Conservation (phyloP, 2,888 invertebrate genomes). For the Ophion ventricosus region DNA sequence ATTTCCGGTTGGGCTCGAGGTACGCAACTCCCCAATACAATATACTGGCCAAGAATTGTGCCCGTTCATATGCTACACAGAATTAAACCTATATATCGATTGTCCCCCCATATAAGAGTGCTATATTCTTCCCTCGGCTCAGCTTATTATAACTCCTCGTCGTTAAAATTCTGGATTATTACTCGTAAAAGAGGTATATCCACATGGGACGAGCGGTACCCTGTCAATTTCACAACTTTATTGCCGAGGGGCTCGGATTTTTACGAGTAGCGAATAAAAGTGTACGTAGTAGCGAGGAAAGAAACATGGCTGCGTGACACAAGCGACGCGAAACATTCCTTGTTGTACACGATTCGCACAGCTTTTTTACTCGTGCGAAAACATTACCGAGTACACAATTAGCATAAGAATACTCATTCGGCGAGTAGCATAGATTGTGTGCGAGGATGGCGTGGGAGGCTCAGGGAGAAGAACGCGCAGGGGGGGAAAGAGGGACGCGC, state of each 20-base stretch:
- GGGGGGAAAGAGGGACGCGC: not conserved
- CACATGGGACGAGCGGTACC: not conserved
- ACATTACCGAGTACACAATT: not conserved
- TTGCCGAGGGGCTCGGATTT: not conserved
- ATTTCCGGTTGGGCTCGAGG: too few relatives aligned
- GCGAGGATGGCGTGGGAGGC: not conserved
- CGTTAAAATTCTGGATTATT: conserved; percentile 38
- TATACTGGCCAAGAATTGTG: too few relatives aligned
- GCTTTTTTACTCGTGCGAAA: not conserved
- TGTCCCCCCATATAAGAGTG: not conserved
- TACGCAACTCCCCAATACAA: not conserved
- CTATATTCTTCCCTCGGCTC: not conserved
- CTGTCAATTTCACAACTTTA: conserved; percentile 13
- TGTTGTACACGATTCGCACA: not conserved
- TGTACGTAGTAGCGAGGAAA: not conserved
- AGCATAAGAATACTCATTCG: not conserved
- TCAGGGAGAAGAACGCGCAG: too few relatives aligned
- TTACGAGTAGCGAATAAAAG: conserved; percentile 24
- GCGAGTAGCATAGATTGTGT: not conserved
- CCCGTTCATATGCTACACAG: too few relatives aligned
- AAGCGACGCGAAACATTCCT: conserved; percentile 2
- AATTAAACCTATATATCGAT: not conserved
- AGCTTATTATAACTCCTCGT: conserved; percentile 15
- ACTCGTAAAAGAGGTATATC: conserved; percentile 44
- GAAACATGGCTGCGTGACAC: not conserved